phyloP scores from a whole-genome alignment of 2,888 invertebrate genomes.

The Cheilosia urbana region DNA sequence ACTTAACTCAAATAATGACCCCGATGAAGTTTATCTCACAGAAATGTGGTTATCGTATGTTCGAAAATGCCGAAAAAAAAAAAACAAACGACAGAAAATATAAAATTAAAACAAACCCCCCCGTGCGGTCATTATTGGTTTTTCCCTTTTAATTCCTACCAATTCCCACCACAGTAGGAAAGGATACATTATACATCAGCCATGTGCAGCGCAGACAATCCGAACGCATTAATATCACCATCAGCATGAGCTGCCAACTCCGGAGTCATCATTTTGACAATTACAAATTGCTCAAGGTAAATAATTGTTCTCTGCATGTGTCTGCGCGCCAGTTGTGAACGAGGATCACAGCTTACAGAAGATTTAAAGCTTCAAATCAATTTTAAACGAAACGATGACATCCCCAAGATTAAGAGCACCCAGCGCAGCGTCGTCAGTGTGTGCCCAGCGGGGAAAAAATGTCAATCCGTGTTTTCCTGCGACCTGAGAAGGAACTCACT shows the following conservation, averaged over 20 bases:
- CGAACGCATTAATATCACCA: constrained; percentile 61
- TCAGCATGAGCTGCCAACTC: constrained; percentile 53
- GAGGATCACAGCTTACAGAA: constrained; percentile 10
- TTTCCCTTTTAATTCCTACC: constrained; percentile 30
- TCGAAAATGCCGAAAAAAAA: too few relatives aligned
- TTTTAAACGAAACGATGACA: constrained; percentile 74
- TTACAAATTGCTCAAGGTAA: constrained; percentile 66
- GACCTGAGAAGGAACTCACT: constrained; percentile 13
- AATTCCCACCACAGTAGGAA: constrained; percentile 6
- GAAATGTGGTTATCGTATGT: too few relatives aligned
- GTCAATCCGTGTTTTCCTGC: constrained; percentile 55
- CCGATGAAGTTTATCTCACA: too few relatives aligned
- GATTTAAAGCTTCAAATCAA: constrained; percentile 71
- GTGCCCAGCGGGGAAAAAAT: constrained; percentile 42
- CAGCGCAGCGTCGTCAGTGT: constrained; percentile 23
- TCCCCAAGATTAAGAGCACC: constrained; percentile 70
- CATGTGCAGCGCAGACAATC: constrained; percentile 56
- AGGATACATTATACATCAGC: constrained; percentile 27
- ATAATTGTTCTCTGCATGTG: constrained; percentile 61
- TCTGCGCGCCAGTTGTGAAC: constrained; percentile 7
- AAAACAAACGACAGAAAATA: not conserved
- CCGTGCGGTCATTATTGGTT: too few relatives aligned
- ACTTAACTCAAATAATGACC: too few relatives aligned
- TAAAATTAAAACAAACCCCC: not conserved
- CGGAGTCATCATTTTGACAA: constrained; percentile 69